Evolutionary conservation across 2,113 vertebrate genomes (phyloP).

Genomic region (Scomber scombrus): DNA sequence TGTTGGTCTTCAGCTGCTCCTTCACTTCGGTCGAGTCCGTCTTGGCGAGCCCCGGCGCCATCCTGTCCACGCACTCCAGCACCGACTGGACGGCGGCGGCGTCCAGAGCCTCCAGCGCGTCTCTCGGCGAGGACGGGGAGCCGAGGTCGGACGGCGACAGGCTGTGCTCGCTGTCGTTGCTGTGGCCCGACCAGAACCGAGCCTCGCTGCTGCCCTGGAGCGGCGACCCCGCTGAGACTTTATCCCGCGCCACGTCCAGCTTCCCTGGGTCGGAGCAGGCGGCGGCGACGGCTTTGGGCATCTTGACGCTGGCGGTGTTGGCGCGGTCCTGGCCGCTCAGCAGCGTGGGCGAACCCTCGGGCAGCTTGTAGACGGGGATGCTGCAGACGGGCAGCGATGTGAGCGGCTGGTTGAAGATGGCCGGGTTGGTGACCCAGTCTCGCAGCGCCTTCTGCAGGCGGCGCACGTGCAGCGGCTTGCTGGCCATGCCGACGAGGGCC

Average conservation of each 20-base stretch:
- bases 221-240: constrained; percentile 82
- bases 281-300: constrained; percentile 89
- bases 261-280: constrained; percentile 86
- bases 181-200: constrained; percentile 92
- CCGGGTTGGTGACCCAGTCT: constrained; percentile 98
- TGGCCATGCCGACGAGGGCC: constrained; percentile 98
- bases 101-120: constrained; percentile 92
- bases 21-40: constrained; percentile 88
- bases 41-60: constrained; percentile 90
- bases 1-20: constrained; percentile 94
- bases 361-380: constrained; percentile 97
- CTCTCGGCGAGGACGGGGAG: constrained; percentile 94
- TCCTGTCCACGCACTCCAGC: constrained; percentile 94
- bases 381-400: constrained; percentile 97
- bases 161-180: constrained; percentile 92
- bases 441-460: constrained; percentile 96
- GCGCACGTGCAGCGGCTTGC: constrained; percentile 96
- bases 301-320: constrained; percentile 86
- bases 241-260: constrained; percentile 75
- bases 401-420: constrained; percentile 97
- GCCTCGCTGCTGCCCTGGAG: constrained; percentile 87
- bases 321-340: constrained; percentile 80
- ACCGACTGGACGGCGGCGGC: constrained; percentile 92
- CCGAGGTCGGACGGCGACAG: constrained; percentile 92
- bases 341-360: constrained; percentile 89